A percentile compares a stretch with the other conserved stretches of the same genome.
phyloP scores from a whole-genome alignment of 2,888 invertebrate genomes.

The Lypha dubia region DNA sequence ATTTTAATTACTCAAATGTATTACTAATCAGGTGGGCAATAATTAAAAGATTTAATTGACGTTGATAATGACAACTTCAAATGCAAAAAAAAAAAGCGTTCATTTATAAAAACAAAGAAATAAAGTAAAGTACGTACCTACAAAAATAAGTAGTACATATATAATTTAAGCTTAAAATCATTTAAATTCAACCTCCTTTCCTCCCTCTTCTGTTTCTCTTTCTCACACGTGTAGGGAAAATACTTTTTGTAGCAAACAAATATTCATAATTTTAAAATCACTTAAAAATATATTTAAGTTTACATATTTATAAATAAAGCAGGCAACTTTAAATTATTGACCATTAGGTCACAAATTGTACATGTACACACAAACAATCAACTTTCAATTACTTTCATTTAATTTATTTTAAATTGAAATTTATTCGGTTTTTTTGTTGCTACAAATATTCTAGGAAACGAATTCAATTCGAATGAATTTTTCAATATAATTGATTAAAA shows the following conservation, averaged over 20 bases:
- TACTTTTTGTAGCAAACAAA: not conserved
- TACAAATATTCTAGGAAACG: conserved; percentile 23
- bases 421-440: not conserved
- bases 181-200: not conserved
- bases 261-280: not conserved
- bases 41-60: conserved; percentile 61
- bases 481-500: not conserved
- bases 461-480: conserved; percentile 17
- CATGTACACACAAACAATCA: not conserved
- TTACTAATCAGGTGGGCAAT: conserved; percentile 68
- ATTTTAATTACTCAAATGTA: conserved; percentile 57
- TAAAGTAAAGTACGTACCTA: not conserved
- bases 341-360: conserved; percentile 59
- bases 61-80: conserved; percentile 47
- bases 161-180: not conserved
- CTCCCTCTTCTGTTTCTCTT: not conserved
- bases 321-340: conserved; percentile 30
- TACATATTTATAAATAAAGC: conserved; percentile 41
- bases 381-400: conserved; percentile 9
- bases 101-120: conserved; percentile 11
- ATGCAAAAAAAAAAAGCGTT: conserved; percentile 19
- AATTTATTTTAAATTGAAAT: conserved; percentile 34
- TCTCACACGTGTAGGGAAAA: too few relatives aligned
- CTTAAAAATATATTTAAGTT: not conserved
- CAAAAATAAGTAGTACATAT: too few relatives aligned